Conservation (phyloP, 1,140 invertebrate genomes). For the Oryctes rhinoceros region DNA sequence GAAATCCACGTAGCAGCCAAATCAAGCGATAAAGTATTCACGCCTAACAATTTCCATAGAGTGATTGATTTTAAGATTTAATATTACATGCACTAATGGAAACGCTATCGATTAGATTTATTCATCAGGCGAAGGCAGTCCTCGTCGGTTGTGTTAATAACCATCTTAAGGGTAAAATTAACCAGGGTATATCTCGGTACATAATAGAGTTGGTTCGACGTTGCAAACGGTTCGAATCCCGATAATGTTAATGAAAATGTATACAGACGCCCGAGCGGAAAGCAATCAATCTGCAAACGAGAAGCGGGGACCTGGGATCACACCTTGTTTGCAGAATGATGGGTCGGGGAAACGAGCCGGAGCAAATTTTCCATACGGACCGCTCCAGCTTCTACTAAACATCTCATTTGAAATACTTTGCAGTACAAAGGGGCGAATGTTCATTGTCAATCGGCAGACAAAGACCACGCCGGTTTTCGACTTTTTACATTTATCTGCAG, state of each 20-base stretch:
- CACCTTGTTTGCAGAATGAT: constrained; percentile 22
- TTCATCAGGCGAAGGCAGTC: not conserved
- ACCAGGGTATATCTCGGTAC: not conserved
- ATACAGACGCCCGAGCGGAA: constrained; percentile 25
- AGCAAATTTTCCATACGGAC: constrained; percentile 25
- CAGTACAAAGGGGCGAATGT: constrained; percentile 23
- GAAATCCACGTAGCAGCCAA: not conserved
- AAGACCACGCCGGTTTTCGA: not conserved
- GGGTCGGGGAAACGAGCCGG: constrained; percentile 2
- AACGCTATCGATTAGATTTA: constrained; percentile 23
- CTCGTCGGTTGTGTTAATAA: constrained; percentile 17
- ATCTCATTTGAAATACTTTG: constrained; percentile 21
- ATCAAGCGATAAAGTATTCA: not conserved
- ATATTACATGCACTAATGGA: constrained; percentile 32
- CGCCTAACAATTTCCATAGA: not conserved
- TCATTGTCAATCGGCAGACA: constrained; percentile 23
- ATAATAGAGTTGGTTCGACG: not conserved
- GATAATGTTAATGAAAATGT: constrained; percentile 35
- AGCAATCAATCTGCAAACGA: constrained; percentile 28
- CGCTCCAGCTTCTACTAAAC: constrained; percentile 4
- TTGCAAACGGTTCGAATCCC: not conserved
- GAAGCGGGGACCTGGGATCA: constrained; percentile 13
- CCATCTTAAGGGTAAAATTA: constrained; percentile 26
- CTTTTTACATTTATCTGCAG: not conserved
- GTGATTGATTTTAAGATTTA: constrained; percentile 22